phyloP scores from a whole-genome alignment of 2,113 vertebrate species.

The Pedetes capensis region DNA sequence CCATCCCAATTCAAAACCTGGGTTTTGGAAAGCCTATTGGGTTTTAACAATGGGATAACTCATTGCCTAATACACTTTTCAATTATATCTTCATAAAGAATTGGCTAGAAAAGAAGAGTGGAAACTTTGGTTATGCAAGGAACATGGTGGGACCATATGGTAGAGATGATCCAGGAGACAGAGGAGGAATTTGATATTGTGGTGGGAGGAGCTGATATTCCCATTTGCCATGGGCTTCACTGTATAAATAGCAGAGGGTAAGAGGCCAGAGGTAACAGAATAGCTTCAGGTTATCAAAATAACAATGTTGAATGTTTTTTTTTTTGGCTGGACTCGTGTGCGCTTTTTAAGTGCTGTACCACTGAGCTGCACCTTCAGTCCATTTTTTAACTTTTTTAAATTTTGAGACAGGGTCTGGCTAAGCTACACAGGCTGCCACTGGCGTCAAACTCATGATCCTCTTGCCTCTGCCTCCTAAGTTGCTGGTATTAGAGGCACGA shows the following conservation, averaged over 20 bases:
- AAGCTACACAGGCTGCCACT: too few species aligned
- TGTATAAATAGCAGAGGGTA: constrained; percentile 90
- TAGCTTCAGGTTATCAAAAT: constrained; percentile 89
- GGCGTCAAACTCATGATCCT: too few species aligned
- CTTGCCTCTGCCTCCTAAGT: too few species aligned
- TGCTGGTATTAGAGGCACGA: too few species aligned
- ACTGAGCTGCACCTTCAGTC: too few species aligned
- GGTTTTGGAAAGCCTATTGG: not conserved
- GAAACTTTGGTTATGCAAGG: not conserved
- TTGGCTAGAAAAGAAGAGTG: not conserved
- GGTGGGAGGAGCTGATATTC: constrained; percentile 54
- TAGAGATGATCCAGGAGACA: constrained; percentile 81
- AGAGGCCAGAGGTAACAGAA: constrained; percentile 90
- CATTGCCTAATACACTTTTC: not conserved
- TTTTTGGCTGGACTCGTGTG: too few species aligned
- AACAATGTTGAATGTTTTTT: constrained; percentile 90
- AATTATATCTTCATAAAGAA: not conserved
- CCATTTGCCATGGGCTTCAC: constrained; percentile 79
- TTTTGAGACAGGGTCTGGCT: too few species aligned
- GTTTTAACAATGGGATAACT: not conserved
- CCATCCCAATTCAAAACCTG: not conserved
- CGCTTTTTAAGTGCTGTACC: too few species aligned
- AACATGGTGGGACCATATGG: not conserved
- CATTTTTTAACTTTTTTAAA: too few species aligned
- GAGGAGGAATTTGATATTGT: constrained; percentile 82